Evolutionary conservation across 92 coral and sea anemone species (phyloP), one percentile per base, ranked within the genome.

Genomic region (Zoanthus gigantus): DNA sequence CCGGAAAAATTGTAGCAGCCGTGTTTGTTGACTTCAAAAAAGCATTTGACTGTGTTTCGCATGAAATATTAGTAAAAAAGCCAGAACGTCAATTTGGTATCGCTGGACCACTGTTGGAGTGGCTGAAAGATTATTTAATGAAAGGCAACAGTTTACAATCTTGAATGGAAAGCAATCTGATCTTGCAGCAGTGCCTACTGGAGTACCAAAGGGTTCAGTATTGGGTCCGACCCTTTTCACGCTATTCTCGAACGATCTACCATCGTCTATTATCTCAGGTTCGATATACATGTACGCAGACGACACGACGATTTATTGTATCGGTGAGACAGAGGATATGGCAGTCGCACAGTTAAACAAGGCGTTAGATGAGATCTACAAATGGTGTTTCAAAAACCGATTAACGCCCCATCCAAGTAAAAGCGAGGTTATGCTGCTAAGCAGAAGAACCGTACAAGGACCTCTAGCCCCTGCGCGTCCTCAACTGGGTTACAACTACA

Each of bases 71-170:
- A 52, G 58, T 82, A 50, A 61, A 31, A 12, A 82, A 66, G 61
- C 42, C 44, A 45, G 76, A 83, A 31, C 48, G 54, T 11, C 46
- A 72, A 3, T 72, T 72, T 53, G 82, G 82, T 23, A 85, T 85
- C 31, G 34, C 53, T 48, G 83, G 75, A 57, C 18, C 34, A 23
- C 89, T 85, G 46, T 52, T 74, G 52, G 37, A 52, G 29, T 75
- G 83, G 89, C 45, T 85, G 60, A 68, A 68, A 84, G 53, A 67
- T 73, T 84, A 84, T 16, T 69, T 84, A 69, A 29, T 11, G n/a
- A 29, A 77, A 47, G 61, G 34, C 29, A 28, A 16, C 72, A 67
- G 72, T 66, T n/a, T 66, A 66, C 72, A 66, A 31, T 66, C 28
- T n/a, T 66, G 28, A 66, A 66, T 66, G 72, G 72, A 23, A 66